A percentile compares a stretch with the other conserved stretches of the same genome.
Evolutionary conservation across 2,888 invertebrate genomes (phyloP).

Genomic region (Agonopterix heracliana): DNA sequence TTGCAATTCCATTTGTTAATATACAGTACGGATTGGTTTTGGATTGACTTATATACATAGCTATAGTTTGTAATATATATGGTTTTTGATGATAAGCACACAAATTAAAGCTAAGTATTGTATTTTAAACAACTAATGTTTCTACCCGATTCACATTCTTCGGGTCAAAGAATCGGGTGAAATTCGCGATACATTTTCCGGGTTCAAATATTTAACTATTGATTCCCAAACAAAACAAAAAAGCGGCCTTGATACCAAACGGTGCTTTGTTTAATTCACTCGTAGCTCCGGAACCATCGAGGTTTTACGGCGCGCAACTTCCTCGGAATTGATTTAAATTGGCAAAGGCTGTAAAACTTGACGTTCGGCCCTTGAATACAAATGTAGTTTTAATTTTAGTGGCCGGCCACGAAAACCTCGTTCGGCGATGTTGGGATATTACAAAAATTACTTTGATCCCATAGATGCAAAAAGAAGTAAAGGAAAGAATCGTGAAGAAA

Average conservation of each 20-base stretch:
- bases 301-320: slow-evolving; percentile 24
- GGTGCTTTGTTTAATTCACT: slow-evolving; percentile 2
- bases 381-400: slow-evolving; percentile 54
- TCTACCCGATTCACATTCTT: too few species aligned
- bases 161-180: too few species aligned
- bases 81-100: not conserved
- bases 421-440: not conserved
- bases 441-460: too few species aligned
- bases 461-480: too few species aligned
- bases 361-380: slow-evolving; percentile 48
- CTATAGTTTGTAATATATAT: not conserved
- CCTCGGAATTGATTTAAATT: slow-evolving; percentile 55
- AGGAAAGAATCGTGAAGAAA: too few species aligned
- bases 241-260: not conserved
- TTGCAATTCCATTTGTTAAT: slow-evolving; percentile 3
- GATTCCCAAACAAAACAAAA: not conserved
- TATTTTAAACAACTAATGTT: too few species aligned
- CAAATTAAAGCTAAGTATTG: too few species aligned
- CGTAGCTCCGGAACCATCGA: not conserved
- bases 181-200: too few species aligned
- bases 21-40: slow-evolving; percentile 8
- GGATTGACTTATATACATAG: slow-evolving; percentile 7
- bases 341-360: slow-evolving; percentile 50
- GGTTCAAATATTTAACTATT: not conserved
- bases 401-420: slow-evolving; percentile 23